Evolutionary conservation across 2,797 vertebrate species (phyloP), one percentile per base, ranked within the genome.

Genomic region (Tympanoctomys barrerae): DNA sequence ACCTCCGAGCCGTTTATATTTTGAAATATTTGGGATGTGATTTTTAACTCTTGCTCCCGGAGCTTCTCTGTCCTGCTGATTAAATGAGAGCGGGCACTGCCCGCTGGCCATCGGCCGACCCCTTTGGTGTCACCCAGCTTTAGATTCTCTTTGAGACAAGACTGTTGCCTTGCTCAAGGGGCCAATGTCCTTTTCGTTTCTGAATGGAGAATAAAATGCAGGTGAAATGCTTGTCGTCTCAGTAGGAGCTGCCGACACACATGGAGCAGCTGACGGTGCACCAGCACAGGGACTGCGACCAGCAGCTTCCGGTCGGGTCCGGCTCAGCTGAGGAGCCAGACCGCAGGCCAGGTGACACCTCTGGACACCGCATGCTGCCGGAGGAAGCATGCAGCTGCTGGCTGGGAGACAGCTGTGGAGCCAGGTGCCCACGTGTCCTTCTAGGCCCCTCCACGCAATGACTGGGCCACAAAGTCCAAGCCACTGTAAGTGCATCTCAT

Each of bases 1-100:
- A 96, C 87, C 94, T 91, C 89, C 3, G 1, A 78, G 49, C 66
- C 36, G 7, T 91, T 96, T 94, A 62, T 57, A 91, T 85, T 94
- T 95, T 85, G 95, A 96, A 95, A 90, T 91, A 87, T 62, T 92
- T 93, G 91, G 39, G 71, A 87, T 54, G 24, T 68, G 94, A 86
- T 95, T 95, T 94, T 96, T 78, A 64, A 91, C 77, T 81, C 28
- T 95, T 95, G 42, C 1, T 86, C 24, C 87, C 88, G 54, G 88
- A 81, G 66, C 46, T 91, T 62, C 73, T 96, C 61, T 52, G 66
- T 91, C 59, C 84, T 87, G 79, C n/a, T 75, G 80, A 62, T 95
- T 90, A 95, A 96, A 83, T 3, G 1, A 2, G 75, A 82, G 24
- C 26, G 14, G 62, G 80, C 57, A n/a, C 2, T 39, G 39, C 64